Evolutionary conservation across 2,113 vertebrate species (phyloP).

Genomic region (Antigone vipio): DNA sequence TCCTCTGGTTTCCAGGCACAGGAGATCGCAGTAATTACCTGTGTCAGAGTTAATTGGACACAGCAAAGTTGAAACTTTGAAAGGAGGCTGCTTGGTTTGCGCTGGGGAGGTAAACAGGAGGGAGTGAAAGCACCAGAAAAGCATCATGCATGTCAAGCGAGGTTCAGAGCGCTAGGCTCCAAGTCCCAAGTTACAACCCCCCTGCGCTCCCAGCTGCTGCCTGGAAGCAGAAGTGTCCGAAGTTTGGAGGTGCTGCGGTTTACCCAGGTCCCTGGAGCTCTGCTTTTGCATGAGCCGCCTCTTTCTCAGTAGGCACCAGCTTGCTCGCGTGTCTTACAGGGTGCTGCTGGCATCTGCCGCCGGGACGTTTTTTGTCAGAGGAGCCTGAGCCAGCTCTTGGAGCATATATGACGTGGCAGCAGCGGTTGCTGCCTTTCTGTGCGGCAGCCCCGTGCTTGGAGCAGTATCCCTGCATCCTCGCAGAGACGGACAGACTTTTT

Average conservation of each 20-base stretch:
- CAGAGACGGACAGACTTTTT: not conserved
- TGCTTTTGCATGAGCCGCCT: not conserved
- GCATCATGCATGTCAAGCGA: fast-evolving
- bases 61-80: not conserved
- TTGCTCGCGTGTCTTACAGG: fast-evolving
- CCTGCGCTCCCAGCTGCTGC: not conserved
- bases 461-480: not conserved
- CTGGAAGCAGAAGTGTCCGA: not conserved
- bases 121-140: not conserved
- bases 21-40: fast-evolving
- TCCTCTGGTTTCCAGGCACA: not conserved
- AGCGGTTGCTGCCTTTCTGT: not conserved
- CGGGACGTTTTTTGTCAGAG: fast-evolving
- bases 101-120: not conserved
- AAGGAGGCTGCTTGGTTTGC: not conserved
- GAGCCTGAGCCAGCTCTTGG: not conserved
- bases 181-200: not conserved
- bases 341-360: not conserved
- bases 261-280: not conserved
- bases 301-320: not conserved
- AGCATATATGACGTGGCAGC: not conserved
- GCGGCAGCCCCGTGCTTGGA: not conserved
- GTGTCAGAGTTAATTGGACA: not conserved
- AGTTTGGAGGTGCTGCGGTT: not conserved
- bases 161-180: not conserved